Evolutionary conservation across 2,797 vertebrate genomes (phyloP), one percentile per base, ranked within the genome.

Genomic region (Cuniculus paca): DNA sequence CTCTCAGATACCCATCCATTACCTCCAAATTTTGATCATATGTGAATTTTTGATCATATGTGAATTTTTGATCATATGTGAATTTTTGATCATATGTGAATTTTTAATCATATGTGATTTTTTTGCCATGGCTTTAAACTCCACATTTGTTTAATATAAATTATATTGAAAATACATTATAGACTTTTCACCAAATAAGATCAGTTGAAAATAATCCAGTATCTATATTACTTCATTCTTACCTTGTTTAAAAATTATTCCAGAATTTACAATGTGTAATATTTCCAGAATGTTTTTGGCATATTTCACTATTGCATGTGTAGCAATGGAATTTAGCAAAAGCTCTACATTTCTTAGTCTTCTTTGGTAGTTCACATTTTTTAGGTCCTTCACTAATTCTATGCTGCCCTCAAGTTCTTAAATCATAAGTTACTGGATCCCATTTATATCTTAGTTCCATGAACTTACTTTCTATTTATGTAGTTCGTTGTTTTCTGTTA

Each of bases 11-110:
- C 86, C 24, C 2, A 61, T 19, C 65, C 20, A 85, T 96, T 94
- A 74, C 85, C 31, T 95, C 9, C 56, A 56, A 81, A 81, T 85
- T 96, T 92, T 68, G 24, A 88, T 95, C 16, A 82, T 94, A 80
- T 90, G 1, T 39, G 79, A 86, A 17, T n/a, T 65, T 61, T 65
- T 68, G 16, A n/a, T n/a, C 16, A n/a, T 20, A 70, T 36, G n/a
- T 65, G 63, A 70, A 56, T 90, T 81, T 96, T 90, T 20, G 24
- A 88, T 95, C 16, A 82, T 94, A 80, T 90, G 1, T 39, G 79
- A 86, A 17, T n/a, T 85, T 96, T 92, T 68, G 24, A 88, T 95
- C 16, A 82, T 94, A 80, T 90, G 1, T 39, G 79, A 86, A 17
- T n/a, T 65, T 61, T 65, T 68, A 6, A n/a, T n/a, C 16, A n/a